Percentiles rank a stretch among this genome's conserved stretches.
Conservation (phyloP, 2,113 vertebrate species). For the Scomber japonicus region DNA sequence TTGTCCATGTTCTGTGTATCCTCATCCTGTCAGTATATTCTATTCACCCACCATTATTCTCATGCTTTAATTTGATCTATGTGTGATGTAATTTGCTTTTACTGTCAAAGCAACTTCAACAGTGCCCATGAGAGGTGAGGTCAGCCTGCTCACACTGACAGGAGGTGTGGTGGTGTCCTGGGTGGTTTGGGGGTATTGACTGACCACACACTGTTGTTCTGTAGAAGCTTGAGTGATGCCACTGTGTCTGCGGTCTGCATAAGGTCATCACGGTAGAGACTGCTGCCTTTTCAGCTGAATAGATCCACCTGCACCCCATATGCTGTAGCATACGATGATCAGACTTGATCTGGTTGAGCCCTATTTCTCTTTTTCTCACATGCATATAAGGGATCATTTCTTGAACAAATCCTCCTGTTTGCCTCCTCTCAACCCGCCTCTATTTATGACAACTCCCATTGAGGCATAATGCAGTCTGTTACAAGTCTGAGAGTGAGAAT, state of each 20-base stretch:
- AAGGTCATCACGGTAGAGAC: slow-evolving; percentile 46
- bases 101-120: slow-evolving; percentile 59
- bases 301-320: slow-evolving; percentile 30
- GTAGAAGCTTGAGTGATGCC: slow-evolving; percentile 51
- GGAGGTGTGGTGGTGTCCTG: slow-evolving; percentile 66
- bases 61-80: slow-evolving; percentile 19
- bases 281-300: slow-evolving; percentile 18
- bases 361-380: neutral
- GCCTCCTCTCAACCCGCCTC: slow-evolving; percentile 20
- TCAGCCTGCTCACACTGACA: slow-evolving; percentile 73
- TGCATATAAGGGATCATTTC: neutral
- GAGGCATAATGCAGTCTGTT: slow-evolving; percentile 61
- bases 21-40: neutral
- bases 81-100: slow-evolving; percentile 40
- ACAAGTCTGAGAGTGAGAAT: slow-evolving; percentile 66
- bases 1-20: neutral
- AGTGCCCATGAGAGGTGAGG: slow-evolving; percentile 56
- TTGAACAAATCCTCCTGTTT: neutral
- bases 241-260: slow-evolving; percentile 34
- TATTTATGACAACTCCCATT: slow-evolving; percentile 48
- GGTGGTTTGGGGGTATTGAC: slow-evolving; percentile 25
- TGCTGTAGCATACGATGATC: slow-evolving; percentile 7
- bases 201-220: slow-evolving; percentile 50
- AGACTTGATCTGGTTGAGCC: slow-evolving; percentile 1
- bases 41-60: slow-evolving; percentile 12